Evolutionary conservation across 2,113 vertebrate species (phyloP).

Genomic region (Epinephelus fuscoguttatus): DNA sequence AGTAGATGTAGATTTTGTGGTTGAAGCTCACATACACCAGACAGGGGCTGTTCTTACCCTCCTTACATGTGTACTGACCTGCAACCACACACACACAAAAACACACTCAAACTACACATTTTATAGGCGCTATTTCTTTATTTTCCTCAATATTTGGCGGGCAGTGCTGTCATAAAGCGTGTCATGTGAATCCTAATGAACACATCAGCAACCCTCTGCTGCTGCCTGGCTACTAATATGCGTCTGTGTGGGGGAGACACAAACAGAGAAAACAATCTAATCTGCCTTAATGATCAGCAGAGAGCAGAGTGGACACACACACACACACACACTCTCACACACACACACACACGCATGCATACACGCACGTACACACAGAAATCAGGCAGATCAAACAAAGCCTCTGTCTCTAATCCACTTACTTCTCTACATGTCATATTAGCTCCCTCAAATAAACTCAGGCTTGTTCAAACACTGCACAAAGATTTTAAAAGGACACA

Average conservation of each 20-base stretch:
- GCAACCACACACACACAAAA: slow-evolving; percentile 17
- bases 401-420: slow-evolving; percentile 43
- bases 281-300: slow-evolving; percentile 14
- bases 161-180: neutral
- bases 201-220: slow-evolving; percentile 17
- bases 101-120: neutral
- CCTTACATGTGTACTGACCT: slow-evolving; percentile 97
- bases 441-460: slow-evolving; percentile 20
- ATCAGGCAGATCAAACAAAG: slow-evolving; percentile 4
- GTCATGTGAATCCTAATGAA: slow-evolving; percentile 38
- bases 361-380: neutral
- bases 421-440: slow-evolving; percentile 20
- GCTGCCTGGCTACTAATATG: slow-evolving; percentile 10
- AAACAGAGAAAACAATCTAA: slow-evolving; percentile 37
- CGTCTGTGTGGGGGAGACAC: neutral
- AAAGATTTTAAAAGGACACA: slow-evolving; percentile 12
- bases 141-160: neutral
- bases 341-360: neutral
- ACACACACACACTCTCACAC: neutral
- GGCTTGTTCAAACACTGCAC: slow-evolving; percentile 36
- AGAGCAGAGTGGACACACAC: neutral
- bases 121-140: neutral
- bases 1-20: slow-evolving; percentile 98
- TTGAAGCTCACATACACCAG: slow-evolving; percentile 97
- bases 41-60: slow-evolving; percentile 93